Conservation (phyloP, 2,113 vertebrate genomes). For the Pelodiscus sinensis region DNA sequence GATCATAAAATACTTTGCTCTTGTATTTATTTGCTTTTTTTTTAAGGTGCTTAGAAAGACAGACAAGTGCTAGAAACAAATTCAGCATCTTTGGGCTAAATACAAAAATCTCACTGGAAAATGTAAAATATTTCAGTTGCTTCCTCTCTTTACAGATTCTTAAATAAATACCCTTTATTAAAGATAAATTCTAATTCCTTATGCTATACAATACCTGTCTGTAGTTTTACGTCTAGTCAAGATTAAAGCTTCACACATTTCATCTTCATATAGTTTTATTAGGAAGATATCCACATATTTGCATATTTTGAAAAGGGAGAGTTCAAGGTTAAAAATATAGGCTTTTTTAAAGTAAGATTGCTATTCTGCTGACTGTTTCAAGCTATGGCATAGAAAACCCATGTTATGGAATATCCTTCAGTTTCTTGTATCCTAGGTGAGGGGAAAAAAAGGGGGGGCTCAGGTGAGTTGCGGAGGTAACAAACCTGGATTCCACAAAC, state of each 20-base stretch:
- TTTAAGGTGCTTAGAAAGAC: conserved; percentile 59
- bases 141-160: conserved; percentile 9
- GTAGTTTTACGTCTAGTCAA: conserved; percentile 14
- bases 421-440: conserved; percentile 22
- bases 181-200: conserved; percentile 55
- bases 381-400: conserved; percentile 68
- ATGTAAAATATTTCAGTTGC: conserved; percentile 48
- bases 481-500: conserved; percentile 49
- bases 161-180: conserved; percentile 69
- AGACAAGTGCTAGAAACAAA: conserved; percentile 64
- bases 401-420: conserved; percentile 42
- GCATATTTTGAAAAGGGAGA: conserved; percentile 62
- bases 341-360: conserved; percentile 52
- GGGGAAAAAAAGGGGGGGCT: conserved; percentile 35
- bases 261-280: conserved; percentile 59
- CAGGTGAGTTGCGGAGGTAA: conserved; percentile 47
- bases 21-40: conserved; percentile 4
- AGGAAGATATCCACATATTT: conserved; percentile 65
- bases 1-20: conserved; percentile 35
- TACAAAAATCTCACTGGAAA: conserved; percentile 55
- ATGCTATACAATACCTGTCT: conserved; percentile 51
- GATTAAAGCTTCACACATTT: conserved; percentile 42
- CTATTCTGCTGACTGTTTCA: conserved; percentile 71
- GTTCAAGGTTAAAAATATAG: conserved; percentile 63
- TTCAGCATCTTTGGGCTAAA: conserved; percentile 73